Evolutionary conservation across 1,140 invertebrate species (phyloP), one percentile per base, ranked within the genome.

Genomic region (Planococcus citri): DNA sequence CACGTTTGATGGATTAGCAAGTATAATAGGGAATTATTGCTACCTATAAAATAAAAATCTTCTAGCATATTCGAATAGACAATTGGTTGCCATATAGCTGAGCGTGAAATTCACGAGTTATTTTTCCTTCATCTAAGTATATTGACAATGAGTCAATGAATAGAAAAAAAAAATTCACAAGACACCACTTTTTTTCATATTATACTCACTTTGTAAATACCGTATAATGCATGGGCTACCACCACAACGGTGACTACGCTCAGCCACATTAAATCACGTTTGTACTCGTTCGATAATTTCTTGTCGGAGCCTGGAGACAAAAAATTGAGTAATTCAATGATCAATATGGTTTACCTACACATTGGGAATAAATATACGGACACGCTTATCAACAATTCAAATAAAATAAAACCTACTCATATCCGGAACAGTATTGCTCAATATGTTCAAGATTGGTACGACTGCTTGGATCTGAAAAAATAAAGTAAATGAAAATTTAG

Each of bases 401-500:
- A n/a, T 20, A 60, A 60, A n/a, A 60, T 20, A 20, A 60, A 9
- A 60, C 25, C 24, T 27, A 64, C 60, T 27, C 21, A 64, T 64
- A 6, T 64, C 60, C 4, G 60, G 60, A 64, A 20, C 60, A 27
- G 60, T 64, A 20, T 64, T 64, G 25, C 60, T 27, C 9, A 64
- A 20, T 24, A 64, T 25, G 22, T 64, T 64, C 22, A 64, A 25
- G 17, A 64, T 64, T 25, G 60, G 60, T 25, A 64, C 60, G 1
- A 64, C 60, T 25, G 60, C 60, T 64, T 64, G 60, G 17, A 64
- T 64, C 60, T 64, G 22, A 4, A 64, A 60, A 6, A 60, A 22
- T 9, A 60, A 6, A 60, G 4, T 60, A 20, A 22, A 60, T n/a
- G n/a, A n/a, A n/a, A 41, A 41, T 10, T 41, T 41, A 41, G 37